A percentile compares a stretch with the other conserved stretches of the same genome.
Conservation (phyloP, 2,888 invertebrate species). For the Agapetus fuscipes region DNA sequence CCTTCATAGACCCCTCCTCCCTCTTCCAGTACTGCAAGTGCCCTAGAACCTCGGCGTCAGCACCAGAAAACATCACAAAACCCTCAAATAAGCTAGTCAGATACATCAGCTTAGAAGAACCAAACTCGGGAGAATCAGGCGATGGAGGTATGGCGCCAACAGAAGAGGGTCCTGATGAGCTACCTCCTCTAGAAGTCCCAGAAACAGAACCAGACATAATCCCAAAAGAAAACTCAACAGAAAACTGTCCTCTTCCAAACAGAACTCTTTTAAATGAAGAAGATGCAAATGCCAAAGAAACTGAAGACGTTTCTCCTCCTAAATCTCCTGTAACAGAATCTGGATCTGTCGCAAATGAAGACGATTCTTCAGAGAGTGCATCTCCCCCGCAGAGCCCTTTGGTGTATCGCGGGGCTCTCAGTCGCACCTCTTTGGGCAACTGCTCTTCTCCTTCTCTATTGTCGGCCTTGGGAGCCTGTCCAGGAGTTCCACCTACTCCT, state of each 20-base stretch:
- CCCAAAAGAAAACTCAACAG: too few species aligned
- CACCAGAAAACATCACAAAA: constrained; percentile 27
- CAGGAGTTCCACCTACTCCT: constrained; percentile 23
- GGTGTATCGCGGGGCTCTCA: constrained; percentile 21
- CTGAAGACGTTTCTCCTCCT: too few species aligned
- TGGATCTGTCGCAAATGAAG: constrained; percentile 5
- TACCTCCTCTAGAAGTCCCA: constrained; percentile 6
- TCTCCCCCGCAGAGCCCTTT: constrained; percentile 24
- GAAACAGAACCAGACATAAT: constrained; percentile 5
- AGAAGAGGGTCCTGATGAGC: constrained; percentile 6
- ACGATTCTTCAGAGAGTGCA: constrained; percentile 26
- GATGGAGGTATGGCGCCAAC: constrained; percentile 1
- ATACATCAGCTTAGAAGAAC: constrained; percentile 40
- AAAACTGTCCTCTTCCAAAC: neutral
- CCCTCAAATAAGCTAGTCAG: constrained; percentile 32
- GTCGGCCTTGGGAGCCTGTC: constrained; percentile 30
- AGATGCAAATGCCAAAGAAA: constrained; percentile 1
- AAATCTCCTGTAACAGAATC: too few species aligned
- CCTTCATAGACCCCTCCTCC: constrained; percentile 27
- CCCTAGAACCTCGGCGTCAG: constrained; percentile 22
- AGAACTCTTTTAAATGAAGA: neutral
- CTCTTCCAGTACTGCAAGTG: constrained; percentile 14
- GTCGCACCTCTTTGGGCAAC: constrained; percentile 19
- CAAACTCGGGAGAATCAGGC: constrained; percentile 29
- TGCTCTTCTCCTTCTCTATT: constrained; percentile 27